These are phyloP conservation scores for Timandra comae DNA, from an alignment of 2,888 invertebrate genomes.

Conservation along the genomic window DNA sequence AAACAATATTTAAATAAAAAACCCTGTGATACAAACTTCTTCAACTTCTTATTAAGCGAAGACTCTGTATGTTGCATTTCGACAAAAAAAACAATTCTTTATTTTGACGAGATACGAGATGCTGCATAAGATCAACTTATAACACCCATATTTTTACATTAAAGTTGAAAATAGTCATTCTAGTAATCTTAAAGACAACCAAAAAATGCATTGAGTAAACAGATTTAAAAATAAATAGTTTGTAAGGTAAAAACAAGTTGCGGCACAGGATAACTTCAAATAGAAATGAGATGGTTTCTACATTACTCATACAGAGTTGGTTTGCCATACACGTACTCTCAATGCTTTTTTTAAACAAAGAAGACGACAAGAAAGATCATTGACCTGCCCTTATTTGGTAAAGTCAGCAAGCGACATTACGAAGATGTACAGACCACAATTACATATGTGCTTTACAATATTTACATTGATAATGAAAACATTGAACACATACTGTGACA, in stretches of 20 bases:
- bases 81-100: no score
- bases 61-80: no score
- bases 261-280: conserved; percentile 23
- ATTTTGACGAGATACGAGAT: no score
- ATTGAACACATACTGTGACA: conserved; percentile 1
- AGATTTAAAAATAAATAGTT: no score
- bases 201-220: no score
- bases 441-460: conserved; percentile 25
- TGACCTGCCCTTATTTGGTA: conserved; percentile 68
- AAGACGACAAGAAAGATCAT: conserved; percentile 44
- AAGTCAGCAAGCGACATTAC: conserved; percentile 42
- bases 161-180: no score
- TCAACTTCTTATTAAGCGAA: no score
- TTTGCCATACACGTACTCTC: conserved; percentile 54
- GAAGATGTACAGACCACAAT: conserved; percentile 21
- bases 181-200: no score
- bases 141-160: no score
- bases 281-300: conserved; percentile 21
- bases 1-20: no score
- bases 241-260: neutral
- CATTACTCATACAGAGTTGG: conserved; percentile 36
- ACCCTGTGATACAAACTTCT: no score
- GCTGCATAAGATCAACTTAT: no score
- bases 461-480: conserved; percentile 14
- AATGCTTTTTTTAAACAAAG: conserved; percentile 63